Conservation (phyloP, 2,113 vertebrate genomes). For the Alaudala cheleensis region DNA sequence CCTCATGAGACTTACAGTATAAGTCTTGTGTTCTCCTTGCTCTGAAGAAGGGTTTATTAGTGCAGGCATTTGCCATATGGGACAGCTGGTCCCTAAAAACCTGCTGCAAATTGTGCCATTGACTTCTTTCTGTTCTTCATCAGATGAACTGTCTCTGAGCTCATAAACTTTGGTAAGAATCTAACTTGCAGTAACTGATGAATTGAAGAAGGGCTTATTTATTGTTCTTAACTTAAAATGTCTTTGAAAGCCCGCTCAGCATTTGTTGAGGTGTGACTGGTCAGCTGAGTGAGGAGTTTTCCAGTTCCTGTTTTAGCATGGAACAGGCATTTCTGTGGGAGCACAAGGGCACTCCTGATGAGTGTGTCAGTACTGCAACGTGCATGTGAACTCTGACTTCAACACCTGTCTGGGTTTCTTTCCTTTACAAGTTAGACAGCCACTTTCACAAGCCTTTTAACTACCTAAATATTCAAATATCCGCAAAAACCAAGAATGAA, state of each 20-base stretch:
- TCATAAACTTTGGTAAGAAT: not conserved
- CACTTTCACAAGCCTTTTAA: not conserved
- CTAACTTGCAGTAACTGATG: not conserved
- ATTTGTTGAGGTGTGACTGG: not conserved
- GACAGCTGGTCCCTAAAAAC: not conserved
- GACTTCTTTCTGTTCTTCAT: not conserved
- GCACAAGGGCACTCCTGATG: not conserved
- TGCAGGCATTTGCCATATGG: not conserved
- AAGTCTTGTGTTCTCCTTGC: not conserved
- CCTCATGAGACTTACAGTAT: fast-evolving
- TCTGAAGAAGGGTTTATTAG: not conserved
- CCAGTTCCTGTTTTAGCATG: not conserved
- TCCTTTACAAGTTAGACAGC: not conserved
- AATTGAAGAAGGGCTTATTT: not conserved
- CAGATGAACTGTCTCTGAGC: not conserved
- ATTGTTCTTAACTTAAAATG: not conserved
- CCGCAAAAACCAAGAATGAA: not conserved
- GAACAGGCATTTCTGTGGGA: not conserved
- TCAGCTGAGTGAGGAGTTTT: not conserved
- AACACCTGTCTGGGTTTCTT: not conserved
- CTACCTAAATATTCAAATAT: not conserved
- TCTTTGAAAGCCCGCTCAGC: not conserved
- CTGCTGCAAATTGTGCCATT: not conserved
- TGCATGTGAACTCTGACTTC: not conserved
- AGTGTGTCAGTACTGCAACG: fast-evolving